phyloP scores from a whole-genome alignment of 2,113 vertebrate genomes.

The Lucifuga dentata region DNA sequence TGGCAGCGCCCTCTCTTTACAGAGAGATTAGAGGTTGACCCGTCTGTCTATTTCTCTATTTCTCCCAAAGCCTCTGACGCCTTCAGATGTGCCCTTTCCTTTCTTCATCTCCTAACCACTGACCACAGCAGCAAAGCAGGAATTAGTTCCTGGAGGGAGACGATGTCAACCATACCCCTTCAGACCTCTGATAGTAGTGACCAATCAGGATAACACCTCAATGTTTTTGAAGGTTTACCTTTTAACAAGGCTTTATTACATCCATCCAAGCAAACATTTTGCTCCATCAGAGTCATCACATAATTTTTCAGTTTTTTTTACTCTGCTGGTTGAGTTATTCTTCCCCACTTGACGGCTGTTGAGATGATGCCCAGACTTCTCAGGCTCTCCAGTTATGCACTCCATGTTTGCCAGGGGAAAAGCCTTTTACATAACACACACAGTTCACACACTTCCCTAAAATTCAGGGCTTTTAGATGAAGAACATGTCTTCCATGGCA shows the following conservation, averaged over 20 bases:
- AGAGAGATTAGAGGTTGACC: constrained; percentile 50
- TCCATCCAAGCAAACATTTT: neutral
- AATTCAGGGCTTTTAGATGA: too few species aligned
- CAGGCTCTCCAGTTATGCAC: neutral
- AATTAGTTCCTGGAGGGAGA: neutral
- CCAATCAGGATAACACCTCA: too few species aligned
- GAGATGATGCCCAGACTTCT: constrained; percentile 15
- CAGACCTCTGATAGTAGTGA: too few species aligned
- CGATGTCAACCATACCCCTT: neutral
- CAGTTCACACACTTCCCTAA: too few species aligned
- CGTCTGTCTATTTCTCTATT: neutral
- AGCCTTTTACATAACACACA: too few species aligned
- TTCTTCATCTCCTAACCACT: constrained; percentile 2
- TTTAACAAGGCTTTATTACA: too few species aligned
- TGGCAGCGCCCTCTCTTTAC: constrained; percentile 39
- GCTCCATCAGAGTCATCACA: constrained; percentile 4
- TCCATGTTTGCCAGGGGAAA: too few species aligned
- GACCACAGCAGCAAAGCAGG: neutral
- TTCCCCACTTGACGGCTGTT: neutral
- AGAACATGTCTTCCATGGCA: too few species aligned
- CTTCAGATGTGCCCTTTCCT: neutral
- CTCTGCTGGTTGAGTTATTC: too few species aligned
- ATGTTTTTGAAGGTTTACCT: too few species aligned
- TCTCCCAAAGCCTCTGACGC: neutral
- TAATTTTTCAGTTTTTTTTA: constrained; percentile 4